Evolutionary conservation across 2,113 vertebrate species (phyloP).

Genomic region (Rhinoderma darwinii): DNA sequence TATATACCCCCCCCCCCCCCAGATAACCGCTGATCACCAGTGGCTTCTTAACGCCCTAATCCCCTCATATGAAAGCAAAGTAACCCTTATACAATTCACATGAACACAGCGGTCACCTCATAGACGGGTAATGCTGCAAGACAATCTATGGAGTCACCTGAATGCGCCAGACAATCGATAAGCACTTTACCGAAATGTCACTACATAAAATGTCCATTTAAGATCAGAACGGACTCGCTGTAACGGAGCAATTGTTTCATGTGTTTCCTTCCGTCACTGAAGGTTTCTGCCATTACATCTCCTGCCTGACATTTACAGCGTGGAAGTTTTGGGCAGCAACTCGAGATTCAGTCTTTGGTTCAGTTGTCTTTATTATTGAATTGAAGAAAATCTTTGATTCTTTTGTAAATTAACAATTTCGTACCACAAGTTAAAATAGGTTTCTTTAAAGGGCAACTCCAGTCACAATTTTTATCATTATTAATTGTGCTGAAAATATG

Average conservation of each 20-base stretch:
- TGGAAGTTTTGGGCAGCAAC: not conserved
- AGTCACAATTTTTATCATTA: not conserved
- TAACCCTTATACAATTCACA: too few relatives aligned
- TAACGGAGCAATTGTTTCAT: not conserved
- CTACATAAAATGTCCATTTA: not conserved
- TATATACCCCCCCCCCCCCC: too few relatives aligned
- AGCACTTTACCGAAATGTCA: constrained; percentile 57
- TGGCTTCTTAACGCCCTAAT: too few relatives aligned
- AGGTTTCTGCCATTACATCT: not conserved
- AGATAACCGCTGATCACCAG: too few relatives aligned
- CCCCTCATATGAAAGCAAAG: too few relatives aligned
- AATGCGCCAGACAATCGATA: constrained; percentile 25
- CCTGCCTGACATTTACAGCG: not conserved
- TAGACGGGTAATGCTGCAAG: not conserved
- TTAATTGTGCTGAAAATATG: too few relatives aligned
- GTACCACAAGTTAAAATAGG: not conserved
- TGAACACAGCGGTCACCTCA: not conserved
- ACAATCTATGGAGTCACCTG: not conserved
- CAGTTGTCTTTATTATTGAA: not conserved
- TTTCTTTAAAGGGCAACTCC: not conserved
- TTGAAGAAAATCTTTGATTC: not conserved
- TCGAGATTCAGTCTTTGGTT: not conserved
- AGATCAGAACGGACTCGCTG: constrained; percentile 30
- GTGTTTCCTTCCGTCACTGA: constrained; percentile 37
- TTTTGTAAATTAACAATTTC: not conserved